Evolutionary conservation across 2,113 vertebrate species (phyloP).

Genomic region (Sorex araneus): DNA sequence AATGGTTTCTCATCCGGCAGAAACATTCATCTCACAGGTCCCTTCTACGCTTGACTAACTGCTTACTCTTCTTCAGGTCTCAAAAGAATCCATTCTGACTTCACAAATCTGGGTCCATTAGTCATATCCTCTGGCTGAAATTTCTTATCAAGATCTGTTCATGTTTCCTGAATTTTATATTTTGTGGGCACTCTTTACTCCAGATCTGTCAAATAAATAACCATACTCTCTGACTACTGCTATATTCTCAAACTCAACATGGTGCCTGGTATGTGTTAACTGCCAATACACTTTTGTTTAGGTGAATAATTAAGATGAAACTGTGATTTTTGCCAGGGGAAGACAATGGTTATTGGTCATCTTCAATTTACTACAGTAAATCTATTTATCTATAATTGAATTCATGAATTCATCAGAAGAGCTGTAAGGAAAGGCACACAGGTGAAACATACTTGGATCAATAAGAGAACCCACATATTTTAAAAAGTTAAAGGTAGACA

Average conservation of each 20-base stretch:
- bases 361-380: not conserved
- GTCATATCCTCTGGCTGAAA: not conserved
- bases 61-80: not conserved
- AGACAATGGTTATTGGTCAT: not conserved
- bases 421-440: not conserved
- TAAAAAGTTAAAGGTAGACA: not conserved
- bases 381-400: not conserved
- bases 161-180: not conserved
- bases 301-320: slow-evolving; percentile 58
- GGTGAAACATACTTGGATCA: not conserved
- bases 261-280: not conserved
- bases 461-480: not conserved
- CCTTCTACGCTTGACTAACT: not conserved
- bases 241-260: not conserved
- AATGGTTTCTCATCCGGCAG: not conserved
- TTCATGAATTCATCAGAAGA: not conserved
- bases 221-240: not conserved
- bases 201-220: not conserved
- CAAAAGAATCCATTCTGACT: not conserved
- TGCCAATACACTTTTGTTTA: not conserved
- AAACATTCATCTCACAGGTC: not conserved
- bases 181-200: not conserved
- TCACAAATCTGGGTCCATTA: not conserved
- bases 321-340: not conserved
- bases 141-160: not conserved